These are phyloP conservation scores for Drosophila prosaltans DNA, from an alignment of 1,140 invertebrate genomes.

Conservation along the genomic window DNA sequence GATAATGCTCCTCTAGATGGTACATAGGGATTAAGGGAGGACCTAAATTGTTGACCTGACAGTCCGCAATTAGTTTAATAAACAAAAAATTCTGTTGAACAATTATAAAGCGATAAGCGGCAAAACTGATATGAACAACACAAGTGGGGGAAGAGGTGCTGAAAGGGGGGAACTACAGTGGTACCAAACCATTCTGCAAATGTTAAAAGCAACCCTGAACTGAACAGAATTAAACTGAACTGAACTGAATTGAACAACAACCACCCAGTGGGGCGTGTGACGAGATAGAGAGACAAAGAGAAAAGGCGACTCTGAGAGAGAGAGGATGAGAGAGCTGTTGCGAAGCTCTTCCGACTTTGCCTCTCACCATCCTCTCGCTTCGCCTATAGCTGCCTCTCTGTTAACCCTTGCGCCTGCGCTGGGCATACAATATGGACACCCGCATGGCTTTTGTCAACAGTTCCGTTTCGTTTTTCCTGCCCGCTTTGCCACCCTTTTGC, in stretches of 20 bases:
- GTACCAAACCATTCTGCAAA: conserved; percentile 35
- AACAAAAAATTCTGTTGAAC: conserved; percentile 50
- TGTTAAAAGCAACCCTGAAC: conserved; percentile 62
- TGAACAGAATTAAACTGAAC: conserved; percentile 39
- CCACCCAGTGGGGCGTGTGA: conserved; percentile 67
- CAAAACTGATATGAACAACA: conserved; percentile 31
- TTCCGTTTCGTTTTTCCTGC: conserved; percentile 39
- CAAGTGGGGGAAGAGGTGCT: conserved; percentile 9
- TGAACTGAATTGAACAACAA: conserved; percentile 39
- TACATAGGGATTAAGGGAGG: not conserved
- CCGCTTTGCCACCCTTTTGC: not conserved
- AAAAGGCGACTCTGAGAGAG: conserved; percentile 8
- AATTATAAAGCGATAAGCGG: conserved; percentile 73
- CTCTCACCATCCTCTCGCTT: not conserved
- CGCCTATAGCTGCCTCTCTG: not conserved
- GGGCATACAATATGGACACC: conserved; percentile 24
- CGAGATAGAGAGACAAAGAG: conserved; percentile 7
- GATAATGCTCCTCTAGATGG: conserved; percentile 16
- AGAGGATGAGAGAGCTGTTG: conserved; percentile 24
- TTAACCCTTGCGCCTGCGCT: conserved; percentile 53
- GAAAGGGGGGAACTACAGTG: conserved; percentile 39
- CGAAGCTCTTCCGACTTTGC: conserved; percentile 1
- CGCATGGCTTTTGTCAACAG: conserved; percentile 61
- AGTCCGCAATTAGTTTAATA: conserved; percentile 61
- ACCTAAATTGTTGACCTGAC: conserved; percentile 22